Evolutionary conservation across 2,888 invertebrate genomes (phyloP), one percentile per base, ranked within the genome.

Genomic region (Eupithecia dodoneata): DNA sequence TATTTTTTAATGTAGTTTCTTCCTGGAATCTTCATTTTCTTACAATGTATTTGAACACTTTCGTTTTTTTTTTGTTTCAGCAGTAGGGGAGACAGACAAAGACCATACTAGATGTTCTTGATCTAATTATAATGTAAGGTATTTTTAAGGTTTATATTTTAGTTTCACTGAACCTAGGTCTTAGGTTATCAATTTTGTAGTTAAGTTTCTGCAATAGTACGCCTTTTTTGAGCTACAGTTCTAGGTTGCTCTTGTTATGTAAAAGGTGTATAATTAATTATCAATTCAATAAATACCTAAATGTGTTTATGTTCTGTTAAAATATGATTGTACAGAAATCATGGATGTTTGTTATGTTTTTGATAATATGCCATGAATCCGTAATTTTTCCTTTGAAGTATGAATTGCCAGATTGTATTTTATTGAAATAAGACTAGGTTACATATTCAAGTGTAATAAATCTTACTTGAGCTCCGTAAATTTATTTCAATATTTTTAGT

Each of bases 21-120:
- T 52, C 15, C 49, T 15, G 15, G 15, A 4, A 52, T 63, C 4
- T n/a, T 18, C 30, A 30, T 63, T 59, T 18, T 63, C 30, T 69
- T 45, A n/a, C 44, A 10, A 42, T 44, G 1, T 44, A 66, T 67
- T 67, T 63, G 10, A 63, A 10, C 41, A 69, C 65, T 66, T 4
- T 10, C 6, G 63, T 71, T 81, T 76, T 76, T 93, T 93, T 81
- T 93, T 81, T 93, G 90, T 89, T 95, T 89, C 91, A 94, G 96
- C 79, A 91, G 95, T 84, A 74, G 79, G 65, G 79, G 79, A 70
- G 79, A 79, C 66, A 66, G 87, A 72, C 87, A 87, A 80, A 83
- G 87, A 84, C 88, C 88, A 63, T 90, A 90, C 82, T 90, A 84
- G 83, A 76, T 72, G 76, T 75, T 79, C 74, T 71, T 73, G 74